Percentiles rank a stretch among this genome's conserved stretches.
These are phyloP conservation scores for Nowickia ferox DNA, from an alignment of 2,888 invertebrate species.

Conservation along the genomic window DNA sequence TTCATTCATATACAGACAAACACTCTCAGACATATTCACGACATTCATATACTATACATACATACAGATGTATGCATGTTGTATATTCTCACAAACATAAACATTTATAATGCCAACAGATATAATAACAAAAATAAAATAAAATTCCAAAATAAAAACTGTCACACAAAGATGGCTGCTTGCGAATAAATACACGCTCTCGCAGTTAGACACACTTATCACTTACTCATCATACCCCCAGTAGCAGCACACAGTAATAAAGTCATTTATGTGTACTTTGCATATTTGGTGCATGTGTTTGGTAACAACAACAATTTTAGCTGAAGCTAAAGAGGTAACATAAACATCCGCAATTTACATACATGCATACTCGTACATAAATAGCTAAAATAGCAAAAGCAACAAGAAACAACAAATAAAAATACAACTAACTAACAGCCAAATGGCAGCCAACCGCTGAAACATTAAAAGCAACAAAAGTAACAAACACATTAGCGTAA, in stretches of 20 bases:
- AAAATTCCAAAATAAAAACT: constrained; percentile 51
- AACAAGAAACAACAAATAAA: constrained; percentile 32
- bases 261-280: constrained; percentile 36
- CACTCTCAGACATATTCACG: background rate
- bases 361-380: constrained; percentile 26
- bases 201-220: constrained; percentile 45
- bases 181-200: constrained; percentile 5
- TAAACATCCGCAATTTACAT: constrained; percentile 64
- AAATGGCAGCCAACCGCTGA: constrained; percentile 43
- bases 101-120: constrained; percentile 43
- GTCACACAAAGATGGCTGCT: constrained; percentile 51
- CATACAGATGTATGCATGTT: too few species aligned
- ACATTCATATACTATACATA: background rate
- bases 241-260: constrained; percentile 48
- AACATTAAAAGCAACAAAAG: constrained; percentile 59
- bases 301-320: constrained; percentile 45
- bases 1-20: constrained; percentile 35
- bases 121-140: constrained; percentile 46
- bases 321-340: constrained; percentile 65
- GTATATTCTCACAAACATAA: constrained; percentile 25
- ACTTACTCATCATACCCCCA: constrained; percentile 45
- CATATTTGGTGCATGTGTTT: background rate
- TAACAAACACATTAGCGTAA: constrained; percentile 57
- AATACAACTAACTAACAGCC: constrained; percentile 19
- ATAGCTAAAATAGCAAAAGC: constrained; percentile 49